Percentiles rank a stretch among this genome's conserved stretches.
phyloP scores from a whole-genome alignment of 1,140 invertebrate genomes.

The Drosophila lowei region DNA sequence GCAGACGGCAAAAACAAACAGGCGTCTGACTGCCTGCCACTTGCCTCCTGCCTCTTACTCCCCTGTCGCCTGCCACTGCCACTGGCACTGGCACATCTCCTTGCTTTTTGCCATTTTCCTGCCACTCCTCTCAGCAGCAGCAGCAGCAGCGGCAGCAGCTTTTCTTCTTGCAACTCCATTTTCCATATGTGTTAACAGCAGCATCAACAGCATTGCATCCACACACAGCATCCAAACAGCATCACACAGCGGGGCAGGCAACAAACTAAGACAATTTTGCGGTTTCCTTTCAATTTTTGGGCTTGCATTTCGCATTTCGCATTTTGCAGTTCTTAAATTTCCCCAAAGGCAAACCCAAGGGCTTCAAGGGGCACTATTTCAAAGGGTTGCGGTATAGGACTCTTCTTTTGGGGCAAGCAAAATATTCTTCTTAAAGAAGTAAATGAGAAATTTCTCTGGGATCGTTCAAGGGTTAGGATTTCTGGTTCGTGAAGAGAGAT shows the following conservation, averaged over 20 bases:
- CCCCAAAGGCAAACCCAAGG: no score
- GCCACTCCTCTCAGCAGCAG: slow-evolving; percentile 15
- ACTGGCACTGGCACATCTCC: slow-evolving; percentile 34
- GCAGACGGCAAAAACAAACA: slow-evolving; percentile 70
- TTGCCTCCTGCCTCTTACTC: neutral
- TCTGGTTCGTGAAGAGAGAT: no score
- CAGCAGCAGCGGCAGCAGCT: slow-evolving; percentile 14
- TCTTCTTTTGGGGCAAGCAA: no score
- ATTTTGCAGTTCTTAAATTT: slow-evolving; percentile 11
- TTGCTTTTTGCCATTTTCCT: slow-evolving; percentile 38
- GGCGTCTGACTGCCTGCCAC: slow-evolving; percentile 35
- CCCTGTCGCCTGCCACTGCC: no score
- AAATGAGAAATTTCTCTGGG: no score
- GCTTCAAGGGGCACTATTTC: no score
- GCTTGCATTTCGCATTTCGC: neutral
- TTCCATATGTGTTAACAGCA: slow-evolving; percentile 63
- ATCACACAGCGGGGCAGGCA: slow-evolving; percentile 6
- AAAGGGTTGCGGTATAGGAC: neutral
- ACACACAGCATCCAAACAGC: neutral
- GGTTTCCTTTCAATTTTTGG: slow-evolving; percentile 31
- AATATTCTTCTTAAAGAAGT: no score
- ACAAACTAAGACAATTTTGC: slow-evolving; percentile 33
- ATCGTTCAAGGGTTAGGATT: no score
- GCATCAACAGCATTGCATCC: slow-evolving; percentile 27
- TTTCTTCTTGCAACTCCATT: slow-evolving; percentile 53